Conservation (phyloP, 2,113 vertebrate genomes). For the Megatriorchis doriae region DNA sequence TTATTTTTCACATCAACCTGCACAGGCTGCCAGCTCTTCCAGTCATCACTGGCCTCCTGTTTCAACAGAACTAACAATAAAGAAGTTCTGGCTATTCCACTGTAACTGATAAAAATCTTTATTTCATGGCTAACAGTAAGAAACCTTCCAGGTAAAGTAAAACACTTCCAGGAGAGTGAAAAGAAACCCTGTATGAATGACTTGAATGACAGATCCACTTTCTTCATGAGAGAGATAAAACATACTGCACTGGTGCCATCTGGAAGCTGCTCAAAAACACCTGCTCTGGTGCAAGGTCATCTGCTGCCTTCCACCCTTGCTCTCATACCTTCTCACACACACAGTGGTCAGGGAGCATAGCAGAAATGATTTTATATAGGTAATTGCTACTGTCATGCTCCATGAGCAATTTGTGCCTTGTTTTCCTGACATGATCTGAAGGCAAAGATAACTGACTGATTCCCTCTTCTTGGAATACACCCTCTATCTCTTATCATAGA, state of each 20-base stretch:
- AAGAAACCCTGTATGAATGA: background rate
- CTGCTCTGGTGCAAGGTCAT: background rate
- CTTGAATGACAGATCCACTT: conserved; percentile 41
- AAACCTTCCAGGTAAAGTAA: background rate
- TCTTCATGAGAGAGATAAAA: background rate
- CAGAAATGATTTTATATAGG: background rate
- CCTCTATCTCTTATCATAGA: background rate
- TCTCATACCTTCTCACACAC: background rate
- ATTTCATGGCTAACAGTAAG: background rate
- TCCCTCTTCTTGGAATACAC: background rate
- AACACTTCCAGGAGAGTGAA: conserved; percentile 41
- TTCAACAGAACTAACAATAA: background rate
- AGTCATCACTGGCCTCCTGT: background rate
- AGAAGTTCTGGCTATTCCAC: background rate
- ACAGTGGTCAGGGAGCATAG: background rate
- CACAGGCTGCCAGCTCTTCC: background rate
- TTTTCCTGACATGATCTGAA: background rate
- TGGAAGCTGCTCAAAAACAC: background rate
- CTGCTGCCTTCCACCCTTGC: background rate
- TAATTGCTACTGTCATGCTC: background rate
- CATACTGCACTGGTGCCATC: background rate
- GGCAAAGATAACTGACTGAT: background rate
- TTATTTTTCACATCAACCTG: background rate
- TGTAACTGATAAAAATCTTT: background rate
- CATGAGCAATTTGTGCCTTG: background rate